Evolutionary conservation across 2,113 vertebrate genomes (phyloP), one percentile per base, ranked within the genome.

Genomic region (Artemisiospiza belli): DNA sequence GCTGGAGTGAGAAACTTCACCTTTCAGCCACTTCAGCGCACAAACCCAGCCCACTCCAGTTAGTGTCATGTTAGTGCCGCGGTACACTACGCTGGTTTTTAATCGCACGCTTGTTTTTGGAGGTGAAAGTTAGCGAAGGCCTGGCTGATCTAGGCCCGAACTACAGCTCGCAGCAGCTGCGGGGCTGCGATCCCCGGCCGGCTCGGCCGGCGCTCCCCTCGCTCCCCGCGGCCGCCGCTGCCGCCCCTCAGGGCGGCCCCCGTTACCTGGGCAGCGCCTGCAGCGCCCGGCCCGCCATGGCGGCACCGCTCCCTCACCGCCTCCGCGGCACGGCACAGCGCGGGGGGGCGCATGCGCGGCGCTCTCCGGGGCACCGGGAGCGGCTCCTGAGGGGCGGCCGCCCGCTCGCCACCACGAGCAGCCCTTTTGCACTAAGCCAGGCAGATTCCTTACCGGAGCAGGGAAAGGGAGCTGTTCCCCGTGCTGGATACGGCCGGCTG

Each of bases 351-450:
- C 91, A 81, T 93, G 94, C 94, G 94, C 67, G 30, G 41, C 9
- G 18, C 47, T 11, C 21, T 1, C 25, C 9, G 39, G 12, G 47
- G 17, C 22, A 1, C 4, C 25, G 57, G 33, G 20, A 57, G 10
- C 58, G 25, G 11, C 17, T 37, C 8, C 1, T 2, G 28, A 11
- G 58, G 39, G 22, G 8, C 3, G 12, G 9, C 19, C 8, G 49
- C 8, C 6, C 4, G 16, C 58, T 6, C 4, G 11, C 6, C 30
- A 5, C 6, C 31, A 1, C 10, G 2, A 4, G 6, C 41, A 1
- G 30, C 9, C 2, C 7, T 31, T 35, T 2, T 2, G 4, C 49
- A 10, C 5, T 1, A 2, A 3, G 1, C 7, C 4, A 5, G 49
- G 75, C 43, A 6, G 3, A 5, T 28, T 24, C 37, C 59, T 44